Base-by-base conservation (phyloP, 1,140 invertebrate species). In the Phenacoccus solenopsis region DNA sequence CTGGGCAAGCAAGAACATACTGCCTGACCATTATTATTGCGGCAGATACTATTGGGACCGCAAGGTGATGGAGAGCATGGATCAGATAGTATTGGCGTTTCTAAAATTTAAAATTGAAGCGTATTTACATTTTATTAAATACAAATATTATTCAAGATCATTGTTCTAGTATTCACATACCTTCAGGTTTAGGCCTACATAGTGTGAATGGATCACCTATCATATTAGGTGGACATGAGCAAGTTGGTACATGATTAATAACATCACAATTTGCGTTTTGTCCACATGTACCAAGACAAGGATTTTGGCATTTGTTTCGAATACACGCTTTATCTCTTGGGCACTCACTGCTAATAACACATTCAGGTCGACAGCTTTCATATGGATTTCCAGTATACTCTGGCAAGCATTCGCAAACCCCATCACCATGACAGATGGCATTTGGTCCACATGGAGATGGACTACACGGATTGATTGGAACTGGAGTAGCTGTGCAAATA, bases 31-130 rank as follows among this genome's bases (percentile, higher is more conserved):
- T 90, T 86, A 27, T 84, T 56, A 69, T 85, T 85, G 73, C 85
- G 83, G 78, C 90, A 93, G 74, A 89, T 83, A 76, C 88, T 90
- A 77, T 93, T 91, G 56, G 88, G 84, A 57, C 90, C 90, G 77
- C 88, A 91, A 1, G 88, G 88, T 28, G 88, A 88, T 30, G 88
- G 87, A 69, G 80, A 82, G 74, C 89, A 91, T 0, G 87, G 84
- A 75, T 90, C 75, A 72, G 77, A 78, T n/a, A 81, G 77, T 57
- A 74, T 73, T 70, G 79, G 76, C 73, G 76, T 67, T 12, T 78
- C 75, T 69, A 74, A 74, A 73, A 79, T 80, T 4, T 76, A 68
- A 5, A 78, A 78, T 72, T 81, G 79, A 1, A 71, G 67, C 9
- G 77, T 80, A 70, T 79, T 9, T 16, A 61, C 12, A 61, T 10